Conservation (phyloP, 2,888 invertebrate species). For the Ornithoptera alexandrae region DNA sequence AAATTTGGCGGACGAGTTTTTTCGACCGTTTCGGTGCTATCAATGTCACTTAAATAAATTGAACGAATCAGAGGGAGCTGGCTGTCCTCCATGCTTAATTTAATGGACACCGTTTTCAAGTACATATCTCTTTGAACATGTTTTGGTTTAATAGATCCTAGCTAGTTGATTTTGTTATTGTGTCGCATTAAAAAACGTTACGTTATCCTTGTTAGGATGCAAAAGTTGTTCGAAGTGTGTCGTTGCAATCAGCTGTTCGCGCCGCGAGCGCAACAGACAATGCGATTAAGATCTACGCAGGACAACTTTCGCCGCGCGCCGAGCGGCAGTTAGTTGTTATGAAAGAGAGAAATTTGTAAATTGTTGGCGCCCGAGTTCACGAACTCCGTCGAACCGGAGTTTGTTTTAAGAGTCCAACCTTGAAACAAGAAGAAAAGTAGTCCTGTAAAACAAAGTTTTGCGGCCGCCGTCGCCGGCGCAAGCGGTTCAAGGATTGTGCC, state of each 20-base stretch:
- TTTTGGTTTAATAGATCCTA: not conserved
- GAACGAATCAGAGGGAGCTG: conserved; percentile 69
- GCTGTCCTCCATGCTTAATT: conserved; percentile 29
- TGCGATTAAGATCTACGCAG: conserved; percentile 81
- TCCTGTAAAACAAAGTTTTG: conserved; percentile 82
- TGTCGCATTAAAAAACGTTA: not conserved
- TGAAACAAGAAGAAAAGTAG: conserved; percentile 82
- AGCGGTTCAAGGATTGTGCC: conserved; percentile 81
- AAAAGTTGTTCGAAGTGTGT: conserved; percentile 69
- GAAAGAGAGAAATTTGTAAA: conserved; percentile 82
- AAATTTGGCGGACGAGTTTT: conserved; percentile 72
- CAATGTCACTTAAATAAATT: conserved; percentile 80
- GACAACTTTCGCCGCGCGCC: conserved; percentile 81
- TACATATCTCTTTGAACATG: not conserved
- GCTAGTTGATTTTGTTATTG: not conserved
- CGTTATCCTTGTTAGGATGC: conserved; percentile 35
- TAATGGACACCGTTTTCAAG: conserved; percentile 7
- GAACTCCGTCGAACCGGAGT: conserved; percentile 81
- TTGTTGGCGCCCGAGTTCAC: conserved; percentile 81
- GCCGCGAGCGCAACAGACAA: conserved; percentile 79
- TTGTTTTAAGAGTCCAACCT: conserved; percentile 82
- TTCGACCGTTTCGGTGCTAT: conserved; percentile 72
- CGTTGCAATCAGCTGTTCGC: conserved; percentile 76
- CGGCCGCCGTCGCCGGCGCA: conserved; percentile 81
- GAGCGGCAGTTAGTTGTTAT: conserved; percentile 81